Evolutionary conservation across 2,113 vertebrate genomes (phyloP).

Genomic region (Pipra filicauda): DNA sequence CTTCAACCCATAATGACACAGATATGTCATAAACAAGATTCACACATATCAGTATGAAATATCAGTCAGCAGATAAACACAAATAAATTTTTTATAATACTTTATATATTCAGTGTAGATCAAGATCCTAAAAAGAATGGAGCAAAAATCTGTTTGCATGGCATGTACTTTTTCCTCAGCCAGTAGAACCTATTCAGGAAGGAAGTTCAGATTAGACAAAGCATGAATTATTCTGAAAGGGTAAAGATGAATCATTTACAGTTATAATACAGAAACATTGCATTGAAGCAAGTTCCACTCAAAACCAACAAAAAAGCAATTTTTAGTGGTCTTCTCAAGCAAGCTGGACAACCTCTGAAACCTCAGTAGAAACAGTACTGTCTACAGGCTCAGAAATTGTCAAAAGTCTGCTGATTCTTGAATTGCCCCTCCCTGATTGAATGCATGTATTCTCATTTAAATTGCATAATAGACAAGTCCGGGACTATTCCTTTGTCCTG

Average conservation of each 20-base stretch:
- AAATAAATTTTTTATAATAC: background rate
- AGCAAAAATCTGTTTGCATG: background rate
- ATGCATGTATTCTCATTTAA: background rate
- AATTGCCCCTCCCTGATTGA: background rate
- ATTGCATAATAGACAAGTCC: background rate
- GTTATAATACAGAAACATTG: background rate
- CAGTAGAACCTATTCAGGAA: background rate
- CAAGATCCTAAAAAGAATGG: background rate
- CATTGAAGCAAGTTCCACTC: background rate
- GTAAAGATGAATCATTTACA: background rate
- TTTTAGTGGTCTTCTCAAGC: background rate
- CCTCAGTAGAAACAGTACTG: background rate
- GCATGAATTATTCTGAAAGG: background rate
- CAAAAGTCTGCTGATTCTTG: background rate
- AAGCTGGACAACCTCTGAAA: background rate
- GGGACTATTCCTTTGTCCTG: background rate
- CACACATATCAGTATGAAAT: background rate
- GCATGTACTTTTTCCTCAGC: background rate
- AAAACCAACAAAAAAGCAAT: background rate
- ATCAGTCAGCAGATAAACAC: background rate
- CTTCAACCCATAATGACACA: background rate
- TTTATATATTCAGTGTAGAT: background rate
- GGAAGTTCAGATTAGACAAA: background rate
- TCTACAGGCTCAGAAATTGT: background rate
- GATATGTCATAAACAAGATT: background rate